These are phyloP conservation scores for Capreolus pygargus DNA, from an alignment of 2,113 vertebrate genomes.

Conservation along the genomic window DNA sequence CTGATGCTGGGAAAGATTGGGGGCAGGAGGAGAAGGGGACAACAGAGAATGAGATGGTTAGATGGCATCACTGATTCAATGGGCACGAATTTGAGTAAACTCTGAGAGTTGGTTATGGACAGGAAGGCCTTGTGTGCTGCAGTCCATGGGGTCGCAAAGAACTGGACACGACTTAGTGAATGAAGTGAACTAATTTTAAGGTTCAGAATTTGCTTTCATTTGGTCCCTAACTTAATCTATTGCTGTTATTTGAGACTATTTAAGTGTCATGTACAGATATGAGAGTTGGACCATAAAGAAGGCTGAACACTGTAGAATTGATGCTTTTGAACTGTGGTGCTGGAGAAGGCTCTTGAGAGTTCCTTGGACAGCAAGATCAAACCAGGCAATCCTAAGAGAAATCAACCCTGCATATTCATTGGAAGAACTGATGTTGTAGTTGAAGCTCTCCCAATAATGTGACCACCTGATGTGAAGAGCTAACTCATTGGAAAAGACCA, in stretches of 20 bases:
- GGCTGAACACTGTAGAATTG: not conserved
- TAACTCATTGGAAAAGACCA: not conserved
- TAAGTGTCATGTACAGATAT: not conserved
- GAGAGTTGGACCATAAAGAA: not conserved
- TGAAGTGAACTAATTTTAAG: not conserved
- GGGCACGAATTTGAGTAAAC: not conserved
- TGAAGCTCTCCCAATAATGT: not conserved
- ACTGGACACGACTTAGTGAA: not conserved
- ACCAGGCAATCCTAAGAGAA: not conserved
- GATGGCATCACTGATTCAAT: not conserved
- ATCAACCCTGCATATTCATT: not conserved
- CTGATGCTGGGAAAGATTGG: not conserved
- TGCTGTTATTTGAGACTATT: not conserved
- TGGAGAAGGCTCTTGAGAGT: not conserved
- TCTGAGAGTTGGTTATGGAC: not conserved
- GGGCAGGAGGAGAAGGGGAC: not conserved
- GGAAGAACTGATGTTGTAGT: not conserved
- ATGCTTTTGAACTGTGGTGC: not conserved
- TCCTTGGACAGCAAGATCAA: not conserved
- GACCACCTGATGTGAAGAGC: not conserved
- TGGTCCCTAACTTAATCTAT: not conserved
- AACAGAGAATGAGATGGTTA: not conserved
- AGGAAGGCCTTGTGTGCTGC: not conserved
- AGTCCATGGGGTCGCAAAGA: rapidly evolving
- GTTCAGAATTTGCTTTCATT: not conserved